These are phyloP conservation scores for Sternotherus odoratus DNA, from an alignment of 2,797 vertebrate species.

Conservation along the genomic window DNA sequence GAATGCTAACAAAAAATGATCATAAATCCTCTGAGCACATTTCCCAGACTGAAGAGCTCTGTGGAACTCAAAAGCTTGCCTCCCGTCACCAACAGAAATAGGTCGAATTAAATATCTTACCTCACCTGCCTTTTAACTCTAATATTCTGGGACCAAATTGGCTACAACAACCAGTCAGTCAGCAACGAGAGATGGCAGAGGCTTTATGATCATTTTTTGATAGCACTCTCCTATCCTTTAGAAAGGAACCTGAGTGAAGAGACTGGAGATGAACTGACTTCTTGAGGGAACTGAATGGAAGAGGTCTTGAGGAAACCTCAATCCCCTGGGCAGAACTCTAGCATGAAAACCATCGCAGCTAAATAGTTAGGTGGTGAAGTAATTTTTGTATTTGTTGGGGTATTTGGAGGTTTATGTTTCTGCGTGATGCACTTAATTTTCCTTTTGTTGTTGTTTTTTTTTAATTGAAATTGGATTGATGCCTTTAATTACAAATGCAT, in stretches of 20 bases:
- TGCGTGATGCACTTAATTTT: background rate
- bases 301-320: background rate
- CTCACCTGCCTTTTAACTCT: background rate
- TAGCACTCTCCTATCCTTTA: background rate
- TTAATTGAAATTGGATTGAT: background rate
- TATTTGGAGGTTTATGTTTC: background rate
- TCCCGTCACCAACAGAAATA: background rate
- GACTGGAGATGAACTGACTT: background rate
- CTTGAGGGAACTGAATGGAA: background rate
- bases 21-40: background rate
- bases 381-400: background rate
- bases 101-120: background rate
- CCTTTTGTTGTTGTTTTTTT: background rate
- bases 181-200: no score
- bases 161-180: no score
- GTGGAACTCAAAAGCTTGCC: background rate
- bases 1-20: background rate
- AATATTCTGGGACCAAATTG: no score
- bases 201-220: background rate
- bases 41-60: background rate
- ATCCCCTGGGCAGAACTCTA: background rate
- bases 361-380: background rate
- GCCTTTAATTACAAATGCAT: background rate
- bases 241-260: background rate
- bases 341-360: background rate